Evolutionary conservation across 2,797 vertebrate genomes (phyloP), one percentile per base, ranked within the genome.

Genomic region (Pseudopleuronectes americanus): DNA sequence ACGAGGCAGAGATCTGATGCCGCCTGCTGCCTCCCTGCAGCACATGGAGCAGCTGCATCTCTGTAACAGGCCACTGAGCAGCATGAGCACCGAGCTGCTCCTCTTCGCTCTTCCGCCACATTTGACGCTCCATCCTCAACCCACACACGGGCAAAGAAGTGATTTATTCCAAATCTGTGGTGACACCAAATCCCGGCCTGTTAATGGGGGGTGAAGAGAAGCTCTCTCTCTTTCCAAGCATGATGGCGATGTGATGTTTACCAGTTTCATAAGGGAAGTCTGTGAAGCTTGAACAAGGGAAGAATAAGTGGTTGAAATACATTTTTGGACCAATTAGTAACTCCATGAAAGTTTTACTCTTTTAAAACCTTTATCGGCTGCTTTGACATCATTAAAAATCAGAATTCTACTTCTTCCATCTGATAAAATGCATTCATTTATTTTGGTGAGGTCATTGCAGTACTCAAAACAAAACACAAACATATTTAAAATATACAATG

Each of bases 21-120:
- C 74, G 41, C 58, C 58, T 68, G 69, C 47, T 71, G 64, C 49
- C 60, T 76, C 78, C 75, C 74, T 75, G 80, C 85, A 83, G 88
- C 82, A 76, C 69, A 64, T 62, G 68, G 73, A 75, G 75, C 85
- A 84, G 72, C 78, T 82, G 79, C 54, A 52, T 60, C n/a, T 3
- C 68, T 76, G 71, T 71, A 84, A 84, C 85, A 83, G 89, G 84
- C 85, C 89, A 89, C 73, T 88, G 87, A 89, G 80, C 88, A 88
- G 62, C 65, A 68, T 17, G 31, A 80, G 84, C 69, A 74, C 70
- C 45, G 68, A 72, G 67, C 68, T 33, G 49, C 77, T 81, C 70
- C 67, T 57, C 31, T 57, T 19, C 8, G 57, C 85, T 77, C 77
- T 86, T 85, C 84, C 86, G 60, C 83, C 57, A 79, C 79, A 88